Evolutionary conservation across 2,888 invertebrate species (phyloP).

Genomic region (Tetragonula carbonaria): DNA sequence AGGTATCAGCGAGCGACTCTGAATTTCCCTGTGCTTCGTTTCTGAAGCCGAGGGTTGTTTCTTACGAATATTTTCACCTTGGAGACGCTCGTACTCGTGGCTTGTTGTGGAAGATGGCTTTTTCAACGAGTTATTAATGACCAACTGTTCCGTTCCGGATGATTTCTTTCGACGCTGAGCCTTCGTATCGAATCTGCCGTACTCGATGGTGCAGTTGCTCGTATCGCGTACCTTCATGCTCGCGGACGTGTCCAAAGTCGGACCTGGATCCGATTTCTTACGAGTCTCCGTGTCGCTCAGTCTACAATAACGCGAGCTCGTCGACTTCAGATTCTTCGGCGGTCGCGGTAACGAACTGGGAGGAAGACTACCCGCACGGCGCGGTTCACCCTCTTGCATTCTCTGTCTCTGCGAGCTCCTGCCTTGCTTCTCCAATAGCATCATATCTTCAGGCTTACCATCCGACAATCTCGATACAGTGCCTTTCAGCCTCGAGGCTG

Average conservation of each 20-base stretch:
- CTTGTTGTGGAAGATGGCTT: constrained; percentile 72
- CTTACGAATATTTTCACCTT: constrained; percentile 84
- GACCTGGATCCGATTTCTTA: constrained; percentile 82
- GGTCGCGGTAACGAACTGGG: constrained; percentile 91
- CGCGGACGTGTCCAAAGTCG: constrained; percentile 65
- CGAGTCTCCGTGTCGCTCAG: constrained; percentile 81
- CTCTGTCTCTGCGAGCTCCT: constrained; percentile 91
- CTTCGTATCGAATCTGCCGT: constrained; percentile 79
- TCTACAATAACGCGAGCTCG: constrained; percentile 80
- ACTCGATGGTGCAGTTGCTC: constrained; percentile 80
- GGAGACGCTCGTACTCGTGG: constrained; percentile 88
- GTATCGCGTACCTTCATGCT: constrained; percentile 81
- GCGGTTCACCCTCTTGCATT: constrained; percentile 85
- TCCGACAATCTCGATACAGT: constrained; percentile 80
- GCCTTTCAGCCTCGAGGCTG: constrained; percentile 77
- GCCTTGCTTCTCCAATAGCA: constrained; percentile 91
- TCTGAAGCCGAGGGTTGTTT: constrained; percentile 77
- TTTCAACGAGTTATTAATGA: constrained; percentile 65
- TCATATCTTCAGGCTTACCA: constrained; percentile 88
- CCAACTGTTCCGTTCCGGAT: constrained; percentile 67
- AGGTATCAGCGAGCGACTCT: constrained; percentile 85
- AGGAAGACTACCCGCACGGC: constrained; percentile 86
- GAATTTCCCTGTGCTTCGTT: constrained; percentile 83
- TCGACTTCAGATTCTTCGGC: constrained; percentile 85
- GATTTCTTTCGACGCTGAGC: constrained; percentile 78